These are phyloP conservation scores for Erebia palarica DNA, from an alignment of 2,888 invertebrate genomes.

Conservation along the genomic window DNA sequence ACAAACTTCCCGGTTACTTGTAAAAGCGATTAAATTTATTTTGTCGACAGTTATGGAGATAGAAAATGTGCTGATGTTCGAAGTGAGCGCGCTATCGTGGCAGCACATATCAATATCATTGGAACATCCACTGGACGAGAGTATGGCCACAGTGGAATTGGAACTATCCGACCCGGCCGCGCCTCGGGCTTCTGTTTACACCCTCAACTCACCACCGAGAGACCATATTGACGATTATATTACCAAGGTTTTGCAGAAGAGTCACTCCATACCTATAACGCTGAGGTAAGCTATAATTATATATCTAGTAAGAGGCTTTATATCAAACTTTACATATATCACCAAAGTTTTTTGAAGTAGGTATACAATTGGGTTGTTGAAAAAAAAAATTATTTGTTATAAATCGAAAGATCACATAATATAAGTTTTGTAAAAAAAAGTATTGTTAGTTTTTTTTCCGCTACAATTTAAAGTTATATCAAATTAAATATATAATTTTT, in stretches of 20 bases:
- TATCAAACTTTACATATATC: neutral
- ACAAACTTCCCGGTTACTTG: too few relatives aligned
- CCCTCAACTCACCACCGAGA: constrained; percentile 73
- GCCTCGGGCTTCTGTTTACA: constrained; percentile 89
- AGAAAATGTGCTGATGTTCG: constrained; percentile 92
- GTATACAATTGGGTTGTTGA: too few relatives aligned
- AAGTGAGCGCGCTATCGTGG: constrained; percentile 94
- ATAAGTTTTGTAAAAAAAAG: too few relatives aligned
- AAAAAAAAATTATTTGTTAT: too few relatives aligned
- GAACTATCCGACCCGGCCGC: constrained; percentile 91
- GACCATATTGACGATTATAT: constrained; percentile 74
- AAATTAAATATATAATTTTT: too few relatives aligned
- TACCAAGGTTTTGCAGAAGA: constrained; percentile 88
- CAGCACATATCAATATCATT: constrained; percentile 94
- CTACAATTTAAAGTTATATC: too few relatives aligned
- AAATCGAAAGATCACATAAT: too few relatives aligned
- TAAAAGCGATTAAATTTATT: too few relatives aligned
- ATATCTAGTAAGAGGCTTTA: neutral
- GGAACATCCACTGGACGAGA: constrained; percentile 96
- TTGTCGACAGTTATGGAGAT: constrained; percentile 80
- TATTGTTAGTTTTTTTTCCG: too few relatives aligned
- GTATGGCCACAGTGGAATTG: constrained; percentile 95
- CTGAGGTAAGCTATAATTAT: constrained; percentile 82
- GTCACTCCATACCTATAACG: constrained; percentile 96
- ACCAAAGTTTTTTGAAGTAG: too few relatives aligned